phyloP scores from a whole-genome alignment of 2,113 vertebrate genomes.

The Pseudorhombus dupliciocellatus region DNA sequence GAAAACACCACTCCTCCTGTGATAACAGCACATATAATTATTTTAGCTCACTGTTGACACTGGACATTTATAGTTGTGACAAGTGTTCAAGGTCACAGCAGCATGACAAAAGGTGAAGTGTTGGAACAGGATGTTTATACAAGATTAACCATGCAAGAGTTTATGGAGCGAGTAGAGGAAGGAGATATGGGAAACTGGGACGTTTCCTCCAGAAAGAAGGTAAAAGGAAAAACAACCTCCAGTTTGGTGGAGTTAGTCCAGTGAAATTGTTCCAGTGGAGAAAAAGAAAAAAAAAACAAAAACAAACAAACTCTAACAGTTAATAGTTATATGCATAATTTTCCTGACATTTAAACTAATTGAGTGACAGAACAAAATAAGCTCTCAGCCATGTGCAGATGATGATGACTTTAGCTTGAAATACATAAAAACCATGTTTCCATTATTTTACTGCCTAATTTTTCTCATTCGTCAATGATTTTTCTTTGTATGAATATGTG shows the following conservation, averaged over 20 bases:
- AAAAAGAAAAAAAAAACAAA: neutral
- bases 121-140: conserved; percentile 43
- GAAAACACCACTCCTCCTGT: no score
- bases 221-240: neutral
- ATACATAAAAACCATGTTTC: neutral
- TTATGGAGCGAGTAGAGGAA: conserved; percentile 34
- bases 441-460: neutral
- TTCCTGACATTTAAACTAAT: no score
- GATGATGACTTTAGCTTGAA: neutral
- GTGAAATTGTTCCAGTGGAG: neutral
- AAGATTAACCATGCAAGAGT: conserved; percentile 24
- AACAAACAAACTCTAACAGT: no score
- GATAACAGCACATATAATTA: neutral
- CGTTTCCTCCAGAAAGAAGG: conserved; percentile 42
- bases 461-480: conserved; percentile 1
- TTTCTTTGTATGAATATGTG: no score
- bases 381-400: no score
- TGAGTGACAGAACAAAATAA: no score
- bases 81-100: conserved; percentile 12
- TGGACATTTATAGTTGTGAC: neutral
- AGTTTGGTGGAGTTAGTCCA: neutral
- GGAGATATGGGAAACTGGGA: conserved; percentile 22
- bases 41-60: conserved; percentile 1
- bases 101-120: conserved; percentile 26
- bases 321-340: neutral